Conservation (phyloP, 2,888 invertebrate species). For the Hipparchia sbordonii region DNA sequence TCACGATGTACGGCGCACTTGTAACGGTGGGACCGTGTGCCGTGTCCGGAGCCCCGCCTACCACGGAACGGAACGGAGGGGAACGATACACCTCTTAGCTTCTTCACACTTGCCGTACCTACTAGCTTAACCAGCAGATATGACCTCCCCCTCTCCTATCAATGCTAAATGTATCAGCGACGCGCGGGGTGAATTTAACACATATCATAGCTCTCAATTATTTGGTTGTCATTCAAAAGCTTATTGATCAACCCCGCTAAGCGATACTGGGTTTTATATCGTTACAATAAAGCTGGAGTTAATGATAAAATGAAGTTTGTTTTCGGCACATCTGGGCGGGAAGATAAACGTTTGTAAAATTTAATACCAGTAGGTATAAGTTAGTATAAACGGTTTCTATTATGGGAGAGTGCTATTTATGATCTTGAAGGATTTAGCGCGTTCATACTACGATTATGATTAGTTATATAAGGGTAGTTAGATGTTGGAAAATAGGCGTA, state of each 20-base stretch:
- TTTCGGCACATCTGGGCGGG: slow-evolving; percentile 71
- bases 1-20: slow-evolving; percentile 68
- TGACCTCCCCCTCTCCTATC: slow-evolving; percentile 55
- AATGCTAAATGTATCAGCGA: slow-evolving; percentile 11
- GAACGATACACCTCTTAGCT: slow-evolving; percentile 78
- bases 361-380: slow-evolving; percentile 61
- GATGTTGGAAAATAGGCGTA: not conserved
- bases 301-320: slow-evolving; percentile 45
- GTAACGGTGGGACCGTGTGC: slow-evolving; percentile 62
- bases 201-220: slow-evolving; percentile 49
- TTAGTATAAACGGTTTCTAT: slow-evolving; percentile 50
- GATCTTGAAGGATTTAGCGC: slow-evolving; percentile 35
- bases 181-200: slow-evolving; percentile 31
- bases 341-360: slow-evolving; percentile 60
- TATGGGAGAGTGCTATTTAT: slow-evolving; percentile 42
- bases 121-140: slow-evolving; percentile 63
- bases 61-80: slow-evolving; percentile 64
- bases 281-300: slow-evolving; percentile 36
- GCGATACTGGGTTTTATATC: slow-evolving; percentile 45
- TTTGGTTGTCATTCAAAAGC: slow-evolving; percentile 51
- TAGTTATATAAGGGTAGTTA: not conserved
- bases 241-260: slow-evolving; percentile 45
- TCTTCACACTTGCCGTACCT: slow-evolving; percentile 79
- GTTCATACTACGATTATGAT: slow-evolving; percentile 9
- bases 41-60: slow-evolving; percentile 66